These are phyloP conservation scores for Callospermophilus lateralis DNA, from an alignment of 2,113 vertebrate genomes.

Conservation along the genomic window DNA sequence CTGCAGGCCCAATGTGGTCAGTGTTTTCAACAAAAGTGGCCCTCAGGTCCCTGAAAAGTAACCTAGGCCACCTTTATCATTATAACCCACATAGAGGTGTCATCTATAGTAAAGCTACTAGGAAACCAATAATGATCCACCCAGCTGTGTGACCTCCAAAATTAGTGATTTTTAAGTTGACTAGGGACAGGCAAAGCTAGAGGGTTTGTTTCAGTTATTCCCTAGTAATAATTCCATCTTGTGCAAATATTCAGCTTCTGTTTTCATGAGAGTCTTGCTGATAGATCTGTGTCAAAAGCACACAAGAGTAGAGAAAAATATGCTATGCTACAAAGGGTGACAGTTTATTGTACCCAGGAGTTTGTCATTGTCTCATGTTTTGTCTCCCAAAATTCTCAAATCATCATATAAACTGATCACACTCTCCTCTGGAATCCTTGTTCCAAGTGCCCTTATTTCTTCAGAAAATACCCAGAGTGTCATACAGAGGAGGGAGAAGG, in stretches of 20 bases:
- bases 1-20: too few relatives aligned
- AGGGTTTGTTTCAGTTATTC: not conserved
- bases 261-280: not conserved
- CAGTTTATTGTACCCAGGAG: not conserved
- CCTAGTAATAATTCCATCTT: not conserved
- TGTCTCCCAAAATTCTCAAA: not conserved
- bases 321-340: not conserved
- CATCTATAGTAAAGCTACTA: too few relatives aligned
- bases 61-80: too few relatives aligned
- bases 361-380: not conserved
- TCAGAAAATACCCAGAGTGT: not conserved
- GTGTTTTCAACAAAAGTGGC: too few relatives aligned
- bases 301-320: not conserved
- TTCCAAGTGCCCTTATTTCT: not conserved
- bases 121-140: too few relatives aligned
- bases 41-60: too few relatives aligned
- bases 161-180: not conserved
- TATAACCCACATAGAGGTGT: too few relatives aligned
- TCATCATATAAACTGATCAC: not conserved
- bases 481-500: not conserved
- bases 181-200: too few relatives aligned
- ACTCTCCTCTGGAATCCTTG: fast-evolving
- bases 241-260: not conserved
- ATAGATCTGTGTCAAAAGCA: not conserved
- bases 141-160: too few relatives aligned